phyloP scores from a whole-genome alignment of 2,113 vertebrate genomes.

The Lontra canadensis region DNA sequence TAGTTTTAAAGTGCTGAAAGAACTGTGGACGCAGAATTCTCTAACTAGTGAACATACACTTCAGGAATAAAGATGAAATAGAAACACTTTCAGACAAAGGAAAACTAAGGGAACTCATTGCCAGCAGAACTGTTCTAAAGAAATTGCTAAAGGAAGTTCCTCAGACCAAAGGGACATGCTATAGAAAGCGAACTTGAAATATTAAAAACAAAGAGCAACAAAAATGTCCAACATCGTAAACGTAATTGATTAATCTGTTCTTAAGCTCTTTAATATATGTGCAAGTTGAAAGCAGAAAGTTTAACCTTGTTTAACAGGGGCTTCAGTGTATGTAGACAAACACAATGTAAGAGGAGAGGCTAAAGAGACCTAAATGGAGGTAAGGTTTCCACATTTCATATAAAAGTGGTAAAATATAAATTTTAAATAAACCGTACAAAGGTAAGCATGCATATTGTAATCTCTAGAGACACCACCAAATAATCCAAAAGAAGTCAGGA shows the following conservation, averaged over 20 bases:
- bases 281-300: neutral
- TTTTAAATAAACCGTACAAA: neutral
- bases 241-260: neutral
- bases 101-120: neutral
- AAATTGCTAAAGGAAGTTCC: neutral
- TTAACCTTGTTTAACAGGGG: neutral
- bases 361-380: neutral
- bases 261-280: neutral
- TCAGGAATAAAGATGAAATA: neutral
- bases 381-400: neutral
- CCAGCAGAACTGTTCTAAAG: neutral
- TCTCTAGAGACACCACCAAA: neutral
- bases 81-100: neutral
- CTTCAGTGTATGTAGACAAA: neutral
- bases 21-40: neutral
- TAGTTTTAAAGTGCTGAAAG: neutral
- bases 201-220: neutral
- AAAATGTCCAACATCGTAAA: neutral
- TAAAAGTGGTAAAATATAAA: neutral
- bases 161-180: neutral
- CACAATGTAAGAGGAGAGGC: neutral
- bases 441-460: neutral
- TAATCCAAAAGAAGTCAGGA: neutral
- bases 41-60: neutral
- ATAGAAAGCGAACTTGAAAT: neutral